phyloP scores from a whole-genome alignment of 2,888 invertebrate species.

The Stenolophus ochropezus region DNA sequence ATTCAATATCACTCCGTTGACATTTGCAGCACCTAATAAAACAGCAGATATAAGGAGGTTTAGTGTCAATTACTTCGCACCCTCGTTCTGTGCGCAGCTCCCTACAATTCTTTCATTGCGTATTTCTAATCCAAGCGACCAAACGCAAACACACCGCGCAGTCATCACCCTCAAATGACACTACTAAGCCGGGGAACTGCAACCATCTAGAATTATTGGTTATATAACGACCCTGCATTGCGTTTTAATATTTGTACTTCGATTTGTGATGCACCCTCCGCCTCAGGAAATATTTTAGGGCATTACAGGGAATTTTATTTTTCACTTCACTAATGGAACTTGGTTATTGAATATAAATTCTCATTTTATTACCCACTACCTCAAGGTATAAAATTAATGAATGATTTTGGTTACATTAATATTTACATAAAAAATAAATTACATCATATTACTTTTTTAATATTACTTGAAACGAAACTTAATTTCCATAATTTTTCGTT shows the following conservation, averaged over 20 bases:
- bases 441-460: too few species aligned
- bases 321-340: conserved; percentile 5
- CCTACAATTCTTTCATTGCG: conserved; percentile 29
- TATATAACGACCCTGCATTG: conserved; percentile 48
- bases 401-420: too few species aligned
- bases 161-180: neutral
- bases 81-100: conserved; percentile 16
- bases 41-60: conserved; percentile 42
- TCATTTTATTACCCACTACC: neutral
- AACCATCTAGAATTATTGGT: conserved; percentile 46
- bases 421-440: too few species aligned
- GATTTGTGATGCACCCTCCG: conserved; percentile 35
- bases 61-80: conserved; percentile 51
- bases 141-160: neutral
- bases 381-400: neutral
- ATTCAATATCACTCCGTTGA: conserved; percentile 10
- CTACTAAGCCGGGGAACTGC: neutral
- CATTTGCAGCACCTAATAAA: conserved; percentile 40
- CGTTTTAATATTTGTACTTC: conserved; percentile 51
- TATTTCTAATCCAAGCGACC: conserved; percentile 27
- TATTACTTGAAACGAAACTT: too few species aligned
- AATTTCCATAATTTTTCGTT: too few species aligned
- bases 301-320: conserved; percentile 25
- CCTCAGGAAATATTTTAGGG: conserved; percentile 17
- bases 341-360: conserved; percentile 7